Conservation (phyloP, 2,113 vertebrate genomes). For the Phyllostomus hastatus region DNA sequence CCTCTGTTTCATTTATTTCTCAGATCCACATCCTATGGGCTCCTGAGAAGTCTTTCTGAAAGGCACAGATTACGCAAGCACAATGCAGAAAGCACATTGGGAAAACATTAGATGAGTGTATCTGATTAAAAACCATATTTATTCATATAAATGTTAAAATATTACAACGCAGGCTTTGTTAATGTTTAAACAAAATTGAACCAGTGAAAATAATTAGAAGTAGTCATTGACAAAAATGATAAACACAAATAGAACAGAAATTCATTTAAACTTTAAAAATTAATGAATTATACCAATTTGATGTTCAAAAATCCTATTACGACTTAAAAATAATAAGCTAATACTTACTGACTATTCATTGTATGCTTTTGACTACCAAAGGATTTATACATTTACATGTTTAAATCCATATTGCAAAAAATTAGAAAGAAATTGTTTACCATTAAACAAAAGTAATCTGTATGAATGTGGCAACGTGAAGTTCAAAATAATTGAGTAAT, state of each 20-base stretch:
- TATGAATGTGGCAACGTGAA: background rate
- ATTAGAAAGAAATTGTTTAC: background rate
- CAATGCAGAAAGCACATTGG: background rate
- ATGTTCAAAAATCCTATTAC: background rate
- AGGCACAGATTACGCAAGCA: background rate
- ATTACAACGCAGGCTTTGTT: background rate
- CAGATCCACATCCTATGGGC: background rate
- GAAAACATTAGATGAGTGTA: background rate
- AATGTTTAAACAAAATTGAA: slow-evolving; percentile 18
- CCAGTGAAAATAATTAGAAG: background rate
- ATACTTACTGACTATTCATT: background rate
- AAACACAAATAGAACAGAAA: background rate
- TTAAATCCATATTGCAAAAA: background rate
- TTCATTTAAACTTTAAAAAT: background rate
- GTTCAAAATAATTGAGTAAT: background rate
- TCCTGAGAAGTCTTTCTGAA: background rate
- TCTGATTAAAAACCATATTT: background rate
- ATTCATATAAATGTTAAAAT: slow-evolving; percentile 16
- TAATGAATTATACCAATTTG: background rate
- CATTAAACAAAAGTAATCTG: background rate
- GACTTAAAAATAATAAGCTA: background rate
- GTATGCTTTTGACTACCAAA: background rate
- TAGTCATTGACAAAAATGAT: background rate
- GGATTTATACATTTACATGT: background rate
- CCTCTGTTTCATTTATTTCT: background rate